These are phyloP conservation scores for Aleiodes alternator DNA, from an alignment of 2,888 invertebrate genomes.

Conservation along the genomic window DNA sequence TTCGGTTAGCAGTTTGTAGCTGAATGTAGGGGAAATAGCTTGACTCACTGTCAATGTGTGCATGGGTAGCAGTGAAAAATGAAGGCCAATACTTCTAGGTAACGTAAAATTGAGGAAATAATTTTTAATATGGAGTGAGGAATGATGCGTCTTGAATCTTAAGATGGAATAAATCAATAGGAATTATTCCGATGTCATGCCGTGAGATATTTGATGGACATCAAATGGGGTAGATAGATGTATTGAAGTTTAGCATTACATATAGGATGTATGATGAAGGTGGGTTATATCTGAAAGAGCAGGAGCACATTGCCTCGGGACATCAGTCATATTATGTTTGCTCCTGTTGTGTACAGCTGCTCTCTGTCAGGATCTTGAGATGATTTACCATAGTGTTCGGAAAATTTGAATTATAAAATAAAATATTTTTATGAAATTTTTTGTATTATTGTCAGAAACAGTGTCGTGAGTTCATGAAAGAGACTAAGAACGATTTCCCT, in stretches of 20 bases:
- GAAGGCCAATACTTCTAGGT: conserved; percentile 33
- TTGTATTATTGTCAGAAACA: conserved; percentile 9
- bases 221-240: conserved; percentile 23
- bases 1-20: conserved; percentile 69
- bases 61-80: conserved; percentile 44
- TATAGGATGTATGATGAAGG: conserved; percentile 50
- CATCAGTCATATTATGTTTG: conserved; percentile 75
- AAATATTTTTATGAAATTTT: conserved; percentile 7
- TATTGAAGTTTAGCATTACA: not conserved
- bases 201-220: conserved; percentile 12
- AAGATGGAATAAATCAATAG: conserved; percentile 6
- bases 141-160: too few relatives aligned
- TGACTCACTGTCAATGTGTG: conserved; percentile 2
- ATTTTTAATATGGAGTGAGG: not conserved
- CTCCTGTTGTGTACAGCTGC: conserved; percentile 72
- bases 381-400: conserved; percentile 7
- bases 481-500: not conserved
- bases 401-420: not conserved
- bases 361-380: conserved; percentile 23
- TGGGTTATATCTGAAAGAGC: conserved; percentile 39
- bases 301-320: conserved; percentile 63
- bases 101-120: conserved; percentile 4
- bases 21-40: conserved; percentile 15
- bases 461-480: not conserved
- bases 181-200: conserved; percentile 33